A percentile compares a stretch with the other conserved stretches of the same genome.
phyloP scores from a whole-genome alignment of 2,797 vertebrate genomes.

The Spondyliosoma cantharus region DNA sequence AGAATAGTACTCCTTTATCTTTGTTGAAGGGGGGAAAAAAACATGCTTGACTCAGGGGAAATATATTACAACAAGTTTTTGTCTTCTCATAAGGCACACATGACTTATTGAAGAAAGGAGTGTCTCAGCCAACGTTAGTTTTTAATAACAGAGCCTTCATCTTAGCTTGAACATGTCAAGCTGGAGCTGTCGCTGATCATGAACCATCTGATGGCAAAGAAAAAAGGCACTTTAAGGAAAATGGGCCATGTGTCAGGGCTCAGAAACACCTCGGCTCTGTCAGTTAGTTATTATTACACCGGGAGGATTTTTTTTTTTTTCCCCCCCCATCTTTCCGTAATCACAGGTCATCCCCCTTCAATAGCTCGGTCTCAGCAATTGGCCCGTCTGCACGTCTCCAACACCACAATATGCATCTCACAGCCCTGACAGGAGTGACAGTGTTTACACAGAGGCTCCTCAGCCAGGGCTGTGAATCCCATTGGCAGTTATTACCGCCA shows the following conservation, averaged over 20 bases:
- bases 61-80: constrained; percentile 39
- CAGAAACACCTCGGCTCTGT: constrained; percentile 68
- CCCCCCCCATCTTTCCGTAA: constrained; percentile 61
- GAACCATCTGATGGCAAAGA: constrained; percentile 44
- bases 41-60: constrained; percentile 34
- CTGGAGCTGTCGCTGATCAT: constrained; percentile 43
- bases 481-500: constrained; percentile 61
- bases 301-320: constrained; percentile 38
- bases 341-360: constrained; percentile 69
- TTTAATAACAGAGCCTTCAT: constrained; percentile 16
- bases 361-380: constrained; percentile 61
- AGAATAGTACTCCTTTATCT: constrained; percentile 68
- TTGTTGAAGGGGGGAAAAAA: constrained; percentile 57
- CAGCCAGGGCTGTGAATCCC: constrained; percentile 69
- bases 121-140: constrained; percentile 30
- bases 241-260: constrained; percentile 61
- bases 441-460: constrained; percentile 79
- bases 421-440: constrained; percentile 73
- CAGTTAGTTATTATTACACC: constrained; percentile 63
- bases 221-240: constrained; percentile 51
- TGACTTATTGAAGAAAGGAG: constrained; percentile 51
- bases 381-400: constrained; percentile 70
- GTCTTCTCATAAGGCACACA: constrained; percentile 55
- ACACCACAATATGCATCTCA: constrained; percentile 71
- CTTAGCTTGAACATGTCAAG: constrained; percentile 30